Percentiles rank a stretch among this genome's conserved stretches.
Conservation (phyloP, 2,888 invertebrate species). For the Meteorus colon region DNA sequence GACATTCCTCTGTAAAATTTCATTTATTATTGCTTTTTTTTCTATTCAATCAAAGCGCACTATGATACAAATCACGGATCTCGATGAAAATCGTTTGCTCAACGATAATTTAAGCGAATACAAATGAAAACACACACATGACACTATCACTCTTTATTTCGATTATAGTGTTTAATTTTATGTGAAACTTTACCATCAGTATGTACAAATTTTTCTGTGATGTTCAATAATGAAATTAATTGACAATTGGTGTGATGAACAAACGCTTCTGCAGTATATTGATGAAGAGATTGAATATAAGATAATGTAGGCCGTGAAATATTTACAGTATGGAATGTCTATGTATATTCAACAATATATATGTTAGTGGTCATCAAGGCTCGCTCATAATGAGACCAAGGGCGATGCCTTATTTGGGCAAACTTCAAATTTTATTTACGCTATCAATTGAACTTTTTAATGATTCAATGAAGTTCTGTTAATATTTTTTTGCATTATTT, state of each 20-base stretch:
- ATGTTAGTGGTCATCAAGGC: neutral
- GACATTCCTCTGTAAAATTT: too few relatives aligned
- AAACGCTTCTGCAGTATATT: too few relatives aligned
- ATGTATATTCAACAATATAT: neutral
- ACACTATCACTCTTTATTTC: neutral
- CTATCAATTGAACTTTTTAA: neutral
- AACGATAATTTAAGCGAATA: slow-evolving; percentile 29
- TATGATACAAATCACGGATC: neutral
- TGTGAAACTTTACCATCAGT: neutral
- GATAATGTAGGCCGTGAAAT: neutral
- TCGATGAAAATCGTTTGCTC: slow-evolving; percentile 48
- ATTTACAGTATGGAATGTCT: neutral
- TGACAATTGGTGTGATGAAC: neutral
- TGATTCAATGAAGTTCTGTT: neutral
- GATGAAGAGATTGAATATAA: neutral
- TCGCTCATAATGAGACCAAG: neutral
- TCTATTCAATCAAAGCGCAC: too few relatives aligned
- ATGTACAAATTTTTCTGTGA: slow-evolving; percentile 6
- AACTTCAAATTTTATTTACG: neutral
- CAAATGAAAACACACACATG: neutral
- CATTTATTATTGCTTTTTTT: too few relatives aligned
- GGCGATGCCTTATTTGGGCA: slow-evolving; percentile 3
- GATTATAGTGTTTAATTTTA: neutral
- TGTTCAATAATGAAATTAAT: slow-evolving; percentile 11
- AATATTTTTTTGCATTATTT: too few relatives aligned